Evolutionary conservation across 2,888 invertebrate species (phyloP).

Genomic region (Acleris literana): DNA sequence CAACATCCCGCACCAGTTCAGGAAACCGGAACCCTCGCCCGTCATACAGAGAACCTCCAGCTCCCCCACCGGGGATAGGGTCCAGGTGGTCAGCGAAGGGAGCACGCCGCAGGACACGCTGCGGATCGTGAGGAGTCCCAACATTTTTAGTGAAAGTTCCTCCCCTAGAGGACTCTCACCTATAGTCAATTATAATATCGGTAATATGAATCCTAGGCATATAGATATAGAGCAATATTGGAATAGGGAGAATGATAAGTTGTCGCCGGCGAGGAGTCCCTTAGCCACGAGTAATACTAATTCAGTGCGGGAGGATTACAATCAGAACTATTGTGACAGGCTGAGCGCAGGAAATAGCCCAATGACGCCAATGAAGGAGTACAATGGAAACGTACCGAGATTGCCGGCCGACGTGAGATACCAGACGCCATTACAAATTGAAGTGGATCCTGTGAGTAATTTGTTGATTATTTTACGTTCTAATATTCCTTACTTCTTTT

Average conservation of each 20-base stretch:
- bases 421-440: slow-evolving; percentile 84
- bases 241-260: slow-evolving; percentile 66
- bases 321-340: slow-evolving; percentile 74
- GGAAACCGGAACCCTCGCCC: slow-evolving; percentile 56
- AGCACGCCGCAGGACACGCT: slow-evolving; percentile 68
- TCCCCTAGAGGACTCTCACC: slow-evolving; percentile 75
- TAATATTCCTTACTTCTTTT: neutral
- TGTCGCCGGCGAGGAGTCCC: slow-evolving; percentile 64
- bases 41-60: slow-evolving; percentile 65
- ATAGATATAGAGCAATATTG: slow-evolving; percentile 74
- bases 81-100: slow-evolving; percentile 51
- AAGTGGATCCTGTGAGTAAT: slow-evolving; percentile 87
- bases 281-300: slow-evolving; percentile 63
- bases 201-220: slow-evolving; percentile 81
- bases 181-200: slow-evolving; percentile 76
- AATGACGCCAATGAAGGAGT: slow-evolving; percentile 61
- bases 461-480: neutral
- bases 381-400: slow-evolving; percentile 69
- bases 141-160: slow-evolving; percentile 74
- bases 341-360: slow-evolving; percentile 68
- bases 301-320: slow-evolving; percentile 70
- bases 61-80: slow-evolving; percentile 58
- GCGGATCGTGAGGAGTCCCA: slow-evolving; percentile 65
- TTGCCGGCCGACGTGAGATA: slow-evolving; percentile 64
- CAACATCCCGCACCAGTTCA: slow-evolving; percentile 66